Evolutionary conservation across 2,113 vertebrate species (phyloP).

Genomic region (Carollia perspicillata): DNA sequence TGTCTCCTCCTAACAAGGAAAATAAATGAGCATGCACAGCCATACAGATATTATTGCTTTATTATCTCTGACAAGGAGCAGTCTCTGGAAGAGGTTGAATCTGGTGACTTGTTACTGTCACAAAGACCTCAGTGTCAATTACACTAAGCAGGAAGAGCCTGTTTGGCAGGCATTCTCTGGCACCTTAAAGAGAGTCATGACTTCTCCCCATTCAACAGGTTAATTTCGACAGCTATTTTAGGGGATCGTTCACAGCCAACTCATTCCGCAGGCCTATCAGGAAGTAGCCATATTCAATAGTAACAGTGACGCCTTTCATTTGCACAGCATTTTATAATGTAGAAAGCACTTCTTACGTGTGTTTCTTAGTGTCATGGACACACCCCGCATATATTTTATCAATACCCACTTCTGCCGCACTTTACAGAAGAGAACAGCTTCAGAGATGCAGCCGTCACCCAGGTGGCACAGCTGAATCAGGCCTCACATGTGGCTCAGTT

Average conservation of each 20-base stretch:
- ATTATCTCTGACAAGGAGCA: not conserved
- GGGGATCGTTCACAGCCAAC: not conserved
- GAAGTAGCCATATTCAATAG: not conserved
- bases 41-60: not conserved
- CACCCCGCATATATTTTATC: not conserved
- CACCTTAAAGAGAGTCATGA: constrained; percentile 22
- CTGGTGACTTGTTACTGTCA: constrained; percentile 35
- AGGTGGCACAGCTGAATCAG: not conserved
- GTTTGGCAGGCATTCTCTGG: not conserved
- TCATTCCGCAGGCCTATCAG: not conserved
- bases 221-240: constrained; percentile 18
- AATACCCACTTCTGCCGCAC: not conserved
- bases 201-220: constrained; percentile 22
- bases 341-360: not conserved
- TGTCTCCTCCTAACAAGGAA: not conserved
- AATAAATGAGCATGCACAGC: not conserved
- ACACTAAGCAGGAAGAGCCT: not conserved
- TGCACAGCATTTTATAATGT: not conserved
- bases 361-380: not conserved
- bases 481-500: not conserved
- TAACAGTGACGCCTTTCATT: not conserved
- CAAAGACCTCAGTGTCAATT: constrained; percentile 22
- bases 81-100: not conserved
- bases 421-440: not conserved
- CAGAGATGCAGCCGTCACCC: not conserved